Evolutionary conservation across 2,888 invertebrate species (phyloP), one percentile per base, ranked within the genome.

Genomic region (Mallateleia sp.): DNA sequence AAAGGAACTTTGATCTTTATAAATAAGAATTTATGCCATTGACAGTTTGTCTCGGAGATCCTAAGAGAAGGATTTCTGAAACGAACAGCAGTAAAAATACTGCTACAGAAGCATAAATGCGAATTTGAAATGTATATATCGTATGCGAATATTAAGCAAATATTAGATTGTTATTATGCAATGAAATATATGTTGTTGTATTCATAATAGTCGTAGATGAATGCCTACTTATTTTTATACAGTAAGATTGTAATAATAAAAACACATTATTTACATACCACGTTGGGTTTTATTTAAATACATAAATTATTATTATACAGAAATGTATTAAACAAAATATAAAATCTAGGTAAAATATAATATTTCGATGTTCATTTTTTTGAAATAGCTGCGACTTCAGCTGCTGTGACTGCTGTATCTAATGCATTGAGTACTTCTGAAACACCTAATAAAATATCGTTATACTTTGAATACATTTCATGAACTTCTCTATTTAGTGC

Each of bases 381-480:
- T 0, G 95, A 94, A 54, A 93, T 91, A 64, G 95, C 90, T 50
- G 95, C 94, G 42, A 93, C 87, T 93, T 96, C 96, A 56, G 95
- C 93, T 71, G 94, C 94, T 8, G 94, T 95, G 14, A 96, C 91
- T 7, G 94, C 93, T 52, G 92, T 92, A 90, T 96, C 96, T 64
- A 96, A 90, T 77, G 95, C 93, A 66, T 95, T 95, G 79, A 96
- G 95, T 20, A 95, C 93, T 80, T 95, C 94, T 34, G 96, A 95
- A 88, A 96, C 95, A 42, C 95, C 95, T 60, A 90, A 94, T 58
- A 96, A 95, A 50, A 96, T 95, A 89, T 95, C 94, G 90, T 96
- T 96, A 89, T 96, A 96, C 69, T 95, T 94, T 28, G 95, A 94
- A 79, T 96, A 92, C 45, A 95, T 91, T 54, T 95, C 92, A 47